Base-by-base conservation (phyloP, 2,797 vertebrate species). In the Tokudaia tokunoshimensis region DNA sequence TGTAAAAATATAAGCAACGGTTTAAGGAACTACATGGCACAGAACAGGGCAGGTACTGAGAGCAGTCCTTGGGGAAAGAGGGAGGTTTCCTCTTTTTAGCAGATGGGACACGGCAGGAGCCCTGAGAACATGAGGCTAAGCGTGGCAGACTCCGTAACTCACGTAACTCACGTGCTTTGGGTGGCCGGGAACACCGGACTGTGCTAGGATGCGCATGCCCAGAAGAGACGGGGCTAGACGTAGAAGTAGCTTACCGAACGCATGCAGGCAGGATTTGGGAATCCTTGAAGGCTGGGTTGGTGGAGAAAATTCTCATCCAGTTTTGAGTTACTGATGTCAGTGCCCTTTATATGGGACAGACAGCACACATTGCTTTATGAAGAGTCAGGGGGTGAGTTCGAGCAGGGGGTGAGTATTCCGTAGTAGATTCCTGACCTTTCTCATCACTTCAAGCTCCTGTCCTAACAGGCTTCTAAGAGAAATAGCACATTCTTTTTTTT, bases 381-480 rank as follows among this genome's bases (percentile, higher is more conserved):
- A 5, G 19, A 74, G 47, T 17, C 80, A 61, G 57, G 70, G 61
- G 47, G 44, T 63, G 91, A 52, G 67, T n/a, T 70, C 80, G 89
- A 78, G 81, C 34, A 41, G 79, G 72, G 65, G 78, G 24, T 24
- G 67, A 89, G 22, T 55, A 31, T 41, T 61, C 19, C 76, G 31
- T n/a, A 29, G 87, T 78, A 83, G 80, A 92, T 95, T 93, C 74
- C 94, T 52, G 79, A 96, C 94, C 74, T 91, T 91, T 89, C 93
- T 95, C 94, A 94, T 78, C 47, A 55, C 81, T 55, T 88, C 61
- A 72, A 85, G 44, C 74, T 94, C 86, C n/a, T 47, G 90, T 67
- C 84, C 78, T 87, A 91, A 95, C 85, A 95, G 91, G 94, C 50
- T 91, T 79, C 94, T 92, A 83, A 92, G 81, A 70, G 50, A 92